Base-by-base conservation (phyloP, 2,113 vertebrate genomes). In the Entelurus aequoreus region DNA sequence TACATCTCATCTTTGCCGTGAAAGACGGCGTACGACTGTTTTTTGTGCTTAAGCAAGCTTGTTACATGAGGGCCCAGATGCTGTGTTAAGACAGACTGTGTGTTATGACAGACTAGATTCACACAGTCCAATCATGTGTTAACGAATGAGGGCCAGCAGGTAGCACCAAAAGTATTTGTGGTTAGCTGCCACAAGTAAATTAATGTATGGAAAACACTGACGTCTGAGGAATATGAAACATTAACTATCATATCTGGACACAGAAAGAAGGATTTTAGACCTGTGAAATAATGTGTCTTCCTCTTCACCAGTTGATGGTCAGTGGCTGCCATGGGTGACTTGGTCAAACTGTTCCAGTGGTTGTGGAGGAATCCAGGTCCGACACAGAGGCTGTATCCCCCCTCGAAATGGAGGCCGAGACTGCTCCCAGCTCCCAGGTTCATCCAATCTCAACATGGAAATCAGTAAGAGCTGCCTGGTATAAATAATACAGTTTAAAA, bases 321-420 rank as follows among this genome's bases (percentile, higher is more conserved):
- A 71, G 0, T 96, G 95, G 95, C 73, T 87, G 5, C 71, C 89
- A 0, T 97, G 95, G 93, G 84, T 66, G 0, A 81, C 62, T 8
- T 96, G 94, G 94, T 93, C 93, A 0, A 90, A 86, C 54, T 97
- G 94, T 74, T 88, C 87, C 0, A 75, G 75, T 57, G 78, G 77
- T 0, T 95, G 95, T 44, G 82, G 83, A 0, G 94, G 92, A 2
- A 74, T 93, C 44, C 86, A 84, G 71, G 76, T 90, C 0, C 85
- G 92, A 8, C 84, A 79, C 5, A 83, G 94, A 53, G 85, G 68
- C n/a, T 95, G 94, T 73, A 65, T 28, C 7, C 84, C 86, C 0
- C 92, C 93, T 60, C 90, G 77, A 62, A 91, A 92, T 0, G 90
- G 93, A 4, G 94, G 94, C n/a, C 78, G 56, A 44, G 68, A 71